Conservation (phyloP, 2,888 invertebrate species). For the Tipula vernalis region DNA sequence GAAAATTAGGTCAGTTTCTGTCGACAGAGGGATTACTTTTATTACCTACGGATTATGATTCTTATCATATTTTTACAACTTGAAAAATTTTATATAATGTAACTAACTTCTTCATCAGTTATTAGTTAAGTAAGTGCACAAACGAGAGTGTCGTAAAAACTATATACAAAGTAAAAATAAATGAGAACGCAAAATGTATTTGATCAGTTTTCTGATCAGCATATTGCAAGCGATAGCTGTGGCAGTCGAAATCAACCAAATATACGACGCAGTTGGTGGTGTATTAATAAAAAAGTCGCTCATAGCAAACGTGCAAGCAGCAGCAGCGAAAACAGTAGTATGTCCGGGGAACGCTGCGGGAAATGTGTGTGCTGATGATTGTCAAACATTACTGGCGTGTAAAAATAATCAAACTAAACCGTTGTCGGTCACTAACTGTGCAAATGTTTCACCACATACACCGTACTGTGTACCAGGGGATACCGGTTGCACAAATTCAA, state of each 20-base stretch:
- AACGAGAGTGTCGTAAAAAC: neutral
- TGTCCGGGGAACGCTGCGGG: neutral
- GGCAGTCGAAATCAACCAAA: neutral
- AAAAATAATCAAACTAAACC: neutral
- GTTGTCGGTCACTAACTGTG: neutral
- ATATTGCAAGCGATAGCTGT: no score
- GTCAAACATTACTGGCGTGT: neutral
- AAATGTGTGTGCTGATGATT: neutral
- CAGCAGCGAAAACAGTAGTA: rapidly evolving
- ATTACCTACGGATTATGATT: no score
- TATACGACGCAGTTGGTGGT: neutral
- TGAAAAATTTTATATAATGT: no score
- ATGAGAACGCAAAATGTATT: no score
- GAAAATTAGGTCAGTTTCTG: no score
- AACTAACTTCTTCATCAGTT: no score
- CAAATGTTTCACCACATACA: neutral
- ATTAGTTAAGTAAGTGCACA: no score
- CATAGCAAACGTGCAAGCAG: neutral
- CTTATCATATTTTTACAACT: no score
- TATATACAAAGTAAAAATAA: neutral
- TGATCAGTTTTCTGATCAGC: no score
- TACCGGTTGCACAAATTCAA: neutral
- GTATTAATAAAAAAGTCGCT: neutral
- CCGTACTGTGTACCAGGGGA: neutral
- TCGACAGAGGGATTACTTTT: no score